Evolutionary conservation across 2,113 vertebrate species (phyloP).

Genomic region (Anguilla japonica): DNA sequence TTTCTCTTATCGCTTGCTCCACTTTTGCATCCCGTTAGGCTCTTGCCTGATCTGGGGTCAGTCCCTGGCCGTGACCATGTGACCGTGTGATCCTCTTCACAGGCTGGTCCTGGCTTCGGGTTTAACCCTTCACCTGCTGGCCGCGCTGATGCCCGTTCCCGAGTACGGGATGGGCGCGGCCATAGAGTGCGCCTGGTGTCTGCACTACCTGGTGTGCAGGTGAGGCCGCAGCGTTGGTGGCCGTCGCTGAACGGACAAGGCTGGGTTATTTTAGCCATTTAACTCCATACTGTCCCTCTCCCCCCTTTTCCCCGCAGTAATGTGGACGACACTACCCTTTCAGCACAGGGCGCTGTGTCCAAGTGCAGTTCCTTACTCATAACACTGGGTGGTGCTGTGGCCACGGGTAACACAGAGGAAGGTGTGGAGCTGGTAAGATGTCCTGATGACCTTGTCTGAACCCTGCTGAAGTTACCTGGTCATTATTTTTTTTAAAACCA

Average conservation of each 20-base stretch:
- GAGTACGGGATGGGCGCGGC: conserved; percentile 74
- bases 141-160: conserved; percentile 69
- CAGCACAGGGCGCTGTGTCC: conserved; percentile 67
- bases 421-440: conserved; percentile 83
- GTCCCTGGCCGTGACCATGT: neutral
- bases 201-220: conserved; percentile 90
- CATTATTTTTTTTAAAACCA: neutral
- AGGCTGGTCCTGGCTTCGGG: conserved; percentile 78
- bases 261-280: neutral
- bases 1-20: neutral
- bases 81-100: conserved; percentile 7
- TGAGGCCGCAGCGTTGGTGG: conserved; percentile 52
- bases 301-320: conserved; percentile 58
- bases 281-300: neutral
- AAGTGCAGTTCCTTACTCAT: conserved; percentile 74
- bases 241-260: neutral
- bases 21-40: neutral
- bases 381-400: conserved; percentile 71
- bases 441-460: neutral
- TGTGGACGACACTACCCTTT: conserved; percentile 58
- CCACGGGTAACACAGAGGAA: conserved; percentile 57
- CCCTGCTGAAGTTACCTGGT: neutral
- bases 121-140: conserved; percentile 77
- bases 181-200: conserved; percentile 91
- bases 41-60: neutral